Conservation (phyloP, 37 sponge, comb jelly and placozoan genomes). For the Corticium candelabrum region DNA sequence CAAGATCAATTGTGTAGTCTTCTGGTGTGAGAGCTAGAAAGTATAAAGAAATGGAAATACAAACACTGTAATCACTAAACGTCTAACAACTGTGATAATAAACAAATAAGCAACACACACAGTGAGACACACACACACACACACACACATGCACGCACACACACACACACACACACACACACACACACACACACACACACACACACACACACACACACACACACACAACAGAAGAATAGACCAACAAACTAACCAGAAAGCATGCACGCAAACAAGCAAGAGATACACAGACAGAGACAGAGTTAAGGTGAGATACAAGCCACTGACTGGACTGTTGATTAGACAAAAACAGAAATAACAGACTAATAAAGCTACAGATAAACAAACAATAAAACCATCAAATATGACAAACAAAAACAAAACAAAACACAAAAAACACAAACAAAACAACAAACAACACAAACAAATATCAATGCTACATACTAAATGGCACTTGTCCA, state of each 20-base stretch:
- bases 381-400: too few species aligned
- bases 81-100: not conserved
- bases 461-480: not conserved
- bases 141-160: not conserved
- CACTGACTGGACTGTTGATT: too few species aligned
- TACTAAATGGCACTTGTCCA: not conserved
- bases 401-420: too few species aligned
- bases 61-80: not conserved
- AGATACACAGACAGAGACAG: too few species aligned
- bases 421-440: not conserved
- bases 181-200: constrained; percentile 26
- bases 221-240: too few species aligned
- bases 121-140: constrained; percentile 14
- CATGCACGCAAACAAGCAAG: too few species aligned
- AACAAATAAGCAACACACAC: not conserved
- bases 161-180: constrained; percentile 10
- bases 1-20: not conserved
- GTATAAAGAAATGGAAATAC: too few species aligned
- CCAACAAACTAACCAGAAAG: too few species aligned
- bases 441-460: not conserved
- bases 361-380: too few species aligned
- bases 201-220: constrained; percentile 29
- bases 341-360: too few species aligned
- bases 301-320: too few species aligned
- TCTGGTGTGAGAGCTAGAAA: not conserved